Base-by-base conservation (phyloP, 2,113 vertebrate species). In the Ardeotis arabs region DNA sequence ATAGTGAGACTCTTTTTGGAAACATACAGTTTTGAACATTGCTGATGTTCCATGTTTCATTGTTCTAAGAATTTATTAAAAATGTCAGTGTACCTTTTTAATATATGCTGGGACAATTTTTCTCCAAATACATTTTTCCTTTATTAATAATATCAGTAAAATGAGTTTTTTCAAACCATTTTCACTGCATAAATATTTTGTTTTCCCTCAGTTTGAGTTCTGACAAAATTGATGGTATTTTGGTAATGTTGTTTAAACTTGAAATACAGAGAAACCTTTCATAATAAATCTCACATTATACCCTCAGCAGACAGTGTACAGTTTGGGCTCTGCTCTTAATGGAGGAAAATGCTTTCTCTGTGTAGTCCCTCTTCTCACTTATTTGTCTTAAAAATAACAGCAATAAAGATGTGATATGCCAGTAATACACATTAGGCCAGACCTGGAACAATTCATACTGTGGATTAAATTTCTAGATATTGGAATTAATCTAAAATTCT, bases 401-500 rank as follows among this genome's bases (percentile, higher is more conserved):
- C 91, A 92, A 89, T 93, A 84, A 96, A 91, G 67, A 87, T 47
- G 14, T 28, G 76, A 83, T 90, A 39, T 96, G 89, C 74, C 93
- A 76, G 73, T 90, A 95, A 94, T 39, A 72, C 67, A 90, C 93
- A 93, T 95, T 96, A 96, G 53, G 53, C 29, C 29, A 93, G 73
- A 95, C 56, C 68, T 86, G 63, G n/a, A 94, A 16, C 64, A 88
- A 89, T 75, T 85, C 69, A 80, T 64, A 66, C 44, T 15, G 70
- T 74, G 68, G 47, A 79, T 92, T 94, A 86, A 37, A 88, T 87
- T 95, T 95, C 74, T 92, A 63, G 81, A 91, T 96, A 92, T 58
- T 91, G 88, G 92, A 95, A 95, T 67, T 11, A 89, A 88, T 94
- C 63, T 95, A 76, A 93, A 90, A 95, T 89, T 96, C 89, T 96